Conservation (phyloP, 2,888 invertebrate genomes). For the Acrocyrtus sp. region DNA sequence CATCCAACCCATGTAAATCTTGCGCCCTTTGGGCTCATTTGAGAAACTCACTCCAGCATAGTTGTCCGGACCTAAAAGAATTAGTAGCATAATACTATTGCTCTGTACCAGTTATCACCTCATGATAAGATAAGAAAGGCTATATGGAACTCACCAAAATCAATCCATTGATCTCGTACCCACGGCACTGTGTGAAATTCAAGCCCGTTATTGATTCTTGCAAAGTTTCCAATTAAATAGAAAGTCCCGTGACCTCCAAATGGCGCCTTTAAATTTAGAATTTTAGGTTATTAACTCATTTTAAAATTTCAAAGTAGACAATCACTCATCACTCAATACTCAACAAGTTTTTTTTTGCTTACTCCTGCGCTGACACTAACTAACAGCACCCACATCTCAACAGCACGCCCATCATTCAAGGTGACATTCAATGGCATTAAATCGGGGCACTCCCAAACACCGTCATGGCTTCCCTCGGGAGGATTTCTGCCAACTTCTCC, state of each 20-base stretch:
- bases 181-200: slow-evolving; percentile 20
- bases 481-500: slow-evolving; percentile 53
- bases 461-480: slow-evolving; percentile 50
- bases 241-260: slow-evolving; percentile 59
- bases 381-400: slow-evolving; percentile 57
- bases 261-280: slow-evolving; percentile 51
- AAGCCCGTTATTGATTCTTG: slow-evolving; percentile 13
- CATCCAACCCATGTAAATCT: slow-evolving; percentile 58
- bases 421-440: slow-evolving; percentile 36
- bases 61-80: slow-evolving; percentile 51
- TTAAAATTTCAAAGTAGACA: background rate
- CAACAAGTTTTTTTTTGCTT: background rate
- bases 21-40: slow-evolving; percentile 40
- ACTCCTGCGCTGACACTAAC: slow-evolving; percentile 60
- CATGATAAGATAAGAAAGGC: background rate
- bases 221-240: slow-evolving; percentile 60
- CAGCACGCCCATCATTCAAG: background rate
- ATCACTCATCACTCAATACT: background rate
- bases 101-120: background rate
- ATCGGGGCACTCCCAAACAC: slow-evolving; percentile 62
- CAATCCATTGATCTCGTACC: slow-evolving; percentile 55
- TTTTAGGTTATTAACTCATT: too few relatives aligned
- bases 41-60: slow-evolving; percentile 60
- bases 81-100: background rate
- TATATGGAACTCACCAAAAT: slow-evolving; percentile 52